phyloP scores from a whole-genome alignment of 2,888 invertebrate genomes.

The Molanna angustata region DNA sequence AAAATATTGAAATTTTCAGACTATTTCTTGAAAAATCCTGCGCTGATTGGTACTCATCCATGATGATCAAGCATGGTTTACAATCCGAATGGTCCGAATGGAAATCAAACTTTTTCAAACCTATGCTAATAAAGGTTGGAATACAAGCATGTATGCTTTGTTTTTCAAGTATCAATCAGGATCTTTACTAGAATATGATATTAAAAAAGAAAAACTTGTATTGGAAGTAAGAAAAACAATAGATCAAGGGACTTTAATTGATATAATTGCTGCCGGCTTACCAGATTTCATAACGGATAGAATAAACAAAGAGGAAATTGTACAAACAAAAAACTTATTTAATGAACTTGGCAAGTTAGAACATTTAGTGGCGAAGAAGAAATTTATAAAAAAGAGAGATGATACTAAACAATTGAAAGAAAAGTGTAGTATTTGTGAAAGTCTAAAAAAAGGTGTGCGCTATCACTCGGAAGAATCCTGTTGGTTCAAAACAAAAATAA shows the following conservation, averaged over 20 bases:
- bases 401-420: too few relatives aligned
- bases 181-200: too few relatives aligned
- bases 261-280: neutral
- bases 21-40: neutral
- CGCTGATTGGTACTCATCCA: neutral
- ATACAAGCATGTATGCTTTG: neutral
- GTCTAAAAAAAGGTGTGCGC: too few relatives aligned
- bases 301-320: neutral
- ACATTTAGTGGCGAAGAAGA: too few relatives aligned
- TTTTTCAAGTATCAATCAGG: neutral
- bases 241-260: neutral
- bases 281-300: neutral
- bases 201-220: neutral
- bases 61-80: neutral
- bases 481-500: too few relatives aligned
- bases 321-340: neutral
- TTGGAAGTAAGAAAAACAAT: neutral
- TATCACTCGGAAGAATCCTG: too few relatives aligned
- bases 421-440: too few relatives aligned
- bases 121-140: neutral
- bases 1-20: neutral
- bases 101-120: neutral
- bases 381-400: too few relatives aligned
- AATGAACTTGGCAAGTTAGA: neutral
- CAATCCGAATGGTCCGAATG: neutral